phyloP scores from a whole-genome alignment of 2,113 vertebrate genomes.

The Cyprinus carpio region DNA sequence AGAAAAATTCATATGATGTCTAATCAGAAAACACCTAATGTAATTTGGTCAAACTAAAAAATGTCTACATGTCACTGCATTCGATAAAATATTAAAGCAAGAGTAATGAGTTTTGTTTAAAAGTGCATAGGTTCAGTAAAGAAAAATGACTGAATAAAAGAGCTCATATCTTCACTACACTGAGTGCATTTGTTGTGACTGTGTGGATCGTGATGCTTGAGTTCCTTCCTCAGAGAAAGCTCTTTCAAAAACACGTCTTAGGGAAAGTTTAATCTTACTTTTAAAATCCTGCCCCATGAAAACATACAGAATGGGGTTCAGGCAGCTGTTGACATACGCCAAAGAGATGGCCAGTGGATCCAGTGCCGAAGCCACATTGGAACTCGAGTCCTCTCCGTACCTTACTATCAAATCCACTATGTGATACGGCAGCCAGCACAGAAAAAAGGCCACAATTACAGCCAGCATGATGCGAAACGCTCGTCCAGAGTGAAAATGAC shows the following conservation, averaged over 20 bases:
- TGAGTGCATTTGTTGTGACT: constrained; percentile 1
- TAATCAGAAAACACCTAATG: no score
- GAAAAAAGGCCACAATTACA: constrained; percentile 72
- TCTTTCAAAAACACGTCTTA: constrained; percentile 72
- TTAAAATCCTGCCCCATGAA: constrained; percentile 80
- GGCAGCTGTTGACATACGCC: constrained; percentile 80
- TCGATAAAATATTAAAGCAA: neutral
- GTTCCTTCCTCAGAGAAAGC: constrained; percentile 74
- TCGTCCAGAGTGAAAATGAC: constrained; percentile 64
- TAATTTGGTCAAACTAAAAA: no score
- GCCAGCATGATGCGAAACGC: constrained; percentile 64
- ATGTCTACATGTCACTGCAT: no score
- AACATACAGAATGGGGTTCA: constrained; percentile 81
- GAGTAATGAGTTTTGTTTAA: neutral
- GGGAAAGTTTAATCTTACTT: constrained; percentile 65
- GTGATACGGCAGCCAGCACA: constrained; percentile 83
- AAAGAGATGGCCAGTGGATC: constrained; percentile 71
- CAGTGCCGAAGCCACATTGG: constrained; percentile 16
- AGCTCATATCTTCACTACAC: neutral
- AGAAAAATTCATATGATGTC: neutral
- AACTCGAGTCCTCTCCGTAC: constrained; percentile 14
- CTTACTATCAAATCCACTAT: constrained; percentile 64
- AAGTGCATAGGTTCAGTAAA: neutral
- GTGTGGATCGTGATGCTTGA: neutral
- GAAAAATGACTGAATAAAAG: neutral